Percentiles rank a stretch among this genome's conserved stretches.
phyloP scores from a whole-genome alignment of 1,140 invertebrate genomes.

The Marisa cornuarietis region DNA sequence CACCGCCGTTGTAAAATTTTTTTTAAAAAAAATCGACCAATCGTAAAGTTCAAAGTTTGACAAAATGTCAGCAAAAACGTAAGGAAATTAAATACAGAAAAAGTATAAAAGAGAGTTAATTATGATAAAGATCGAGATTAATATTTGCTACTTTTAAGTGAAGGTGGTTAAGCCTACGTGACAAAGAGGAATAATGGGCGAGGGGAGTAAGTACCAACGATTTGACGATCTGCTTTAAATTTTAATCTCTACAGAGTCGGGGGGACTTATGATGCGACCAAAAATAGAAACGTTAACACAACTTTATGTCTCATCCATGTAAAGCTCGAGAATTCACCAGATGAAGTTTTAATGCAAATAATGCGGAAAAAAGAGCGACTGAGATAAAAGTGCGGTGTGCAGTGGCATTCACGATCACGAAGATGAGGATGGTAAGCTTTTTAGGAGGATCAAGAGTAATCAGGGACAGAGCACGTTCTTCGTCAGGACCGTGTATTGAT shows the following conservation, averaged over 20 bases:
- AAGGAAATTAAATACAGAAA: background rate
- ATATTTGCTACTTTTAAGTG: too few relatives aligned
- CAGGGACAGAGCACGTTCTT: too few relatives aligned
- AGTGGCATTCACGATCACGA: too few relatives aligned
- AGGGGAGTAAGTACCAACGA: background rate
- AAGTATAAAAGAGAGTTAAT: background rate
- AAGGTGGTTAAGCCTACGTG: background rate
- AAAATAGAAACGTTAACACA: background rate
- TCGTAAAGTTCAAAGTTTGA: too few relatives aligned
- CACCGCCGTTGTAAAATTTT: too few relatives aligned
- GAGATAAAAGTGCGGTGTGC: conserved; percentile 1
- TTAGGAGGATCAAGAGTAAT: too few relatives aligned
- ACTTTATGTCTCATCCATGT: too few relatives aligned
- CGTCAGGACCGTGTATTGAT: too few relatives aligned
- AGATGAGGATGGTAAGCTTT: too few relatives aligned
- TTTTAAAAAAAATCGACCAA: too few relatives aligned
- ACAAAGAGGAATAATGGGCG: background rate
- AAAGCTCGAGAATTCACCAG: background rate
- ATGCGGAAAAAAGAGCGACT: background rate
- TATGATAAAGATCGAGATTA: background rate
- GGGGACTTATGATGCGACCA: background rate
- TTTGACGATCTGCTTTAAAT: background rate
- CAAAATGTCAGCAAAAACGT: background rate
- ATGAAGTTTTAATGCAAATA: background rate
- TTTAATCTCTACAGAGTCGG: too few relatives aligned